Evolutionary conservation across 92 coral and sea anemone genomes (phyloP), one percentile per base, ranked within the genome.

Genomic region (Epizoanthus stellaris): DNA sequence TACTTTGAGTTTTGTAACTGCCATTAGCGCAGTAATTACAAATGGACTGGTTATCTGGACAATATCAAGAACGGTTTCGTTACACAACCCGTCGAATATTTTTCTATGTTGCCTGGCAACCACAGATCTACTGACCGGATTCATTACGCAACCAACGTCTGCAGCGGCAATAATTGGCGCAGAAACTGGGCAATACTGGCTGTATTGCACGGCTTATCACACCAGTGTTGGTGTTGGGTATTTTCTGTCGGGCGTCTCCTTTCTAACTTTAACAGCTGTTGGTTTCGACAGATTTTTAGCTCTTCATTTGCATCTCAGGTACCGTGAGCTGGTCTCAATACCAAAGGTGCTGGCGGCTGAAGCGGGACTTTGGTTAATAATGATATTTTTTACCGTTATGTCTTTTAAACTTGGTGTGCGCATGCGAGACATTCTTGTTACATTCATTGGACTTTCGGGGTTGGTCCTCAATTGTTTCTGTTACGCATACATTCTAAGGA

Each of bases 101-200:
- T 54, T 82, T 3, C 86, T 82, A 21, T 75, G 77, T 17, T 82
- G 86, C 42, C 76, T 82, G 15, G 86, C 64, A n/a, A 30, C 39
- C 3, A 6, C 77, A 21, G 86, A 82, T 68, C 21, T 82, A 17
- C 54, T 82, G 11, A 67, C 86, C 2, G 86, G 86, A 12, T 12
- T 70, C 12, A 20, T 53, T 3, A 36, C 76, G 1, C 76, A 67
- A 36, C 86, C 86, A 69, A 6, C 66, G 49, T 42, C 12, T 16
- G 59, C 58, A 4, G 77, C n/a, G 3, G 67, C 49, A 30, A 59
- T 34, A 1, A 11, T 80, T 21, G 69, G 59, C 62, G 15, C 0
- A 38, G 49, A 80, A n/a, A 63, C 64, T 61, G 38, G 52, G 3
- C 11, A 8, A 16, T 80, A 73, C 56, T 19, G 57, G 19, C 0